Base-by-base conservation (phyloP, 1,140 invertebrate genomes). In the Linepithema humile region DNA sequence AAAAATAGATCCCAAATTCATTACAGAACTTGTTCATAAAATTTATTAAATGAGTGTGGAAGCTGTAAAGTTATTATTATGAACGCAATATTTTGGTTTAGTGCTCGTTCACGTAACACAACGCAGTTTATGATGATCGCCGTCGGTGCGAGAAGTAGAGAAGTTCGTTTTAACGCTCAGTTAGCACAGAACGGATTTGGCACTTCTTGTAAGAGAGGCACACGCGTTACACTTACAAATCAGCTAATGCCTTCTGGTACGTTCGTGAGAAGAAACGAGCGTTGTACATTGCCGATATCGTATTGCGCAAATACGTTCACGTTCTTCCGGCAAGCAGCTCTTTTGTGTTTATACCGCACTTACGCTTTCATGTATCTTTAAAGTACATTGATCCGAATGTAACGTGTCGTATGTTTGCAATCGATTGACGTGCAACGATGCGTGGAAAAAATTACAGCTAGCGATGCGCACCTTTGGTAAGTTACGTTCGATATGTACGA, bases 201-300 rank as follows among this genome's bases (percentile, higher is more conserved):
- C 74, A 77, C 74, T 65, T 75, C 10, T 75, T 77, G 12, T 50
- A 77, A 65, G 43, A 65, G 29, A 77, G 74, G 74, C 74, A 77
- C 73, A 64, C 59, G 45, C 59, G 15, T 77, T 65, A 48, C n/a
- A n/a, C 43, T 65, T 65, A 67, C 32, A 53, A 50, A 65, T 17
- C 60, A 50, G 32, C 59, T 65, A 65, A 65, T 65, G 73, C 29
- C 43, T 64, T 50, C 40, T 38, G 20, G 0, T 77, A 38, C 32
- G 26, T 38, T n/a, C 32, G 40, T 26, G 53, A 64, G 29, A 75
- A 35, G 23, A 15, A 64, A 55, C 48, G 20, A 72, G 23, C 43
- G 15, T 0, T 15, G 43, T 15, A 15, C 15, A 43, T 43, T 45
- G 43, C 43, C 15, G 15, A 9, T 45, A 15, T 45, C 43, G 43